phyloP scores from a whole-genome alignment of 2,113 vertebrate genomes.

The Ranitomeya imitator region DNA sequence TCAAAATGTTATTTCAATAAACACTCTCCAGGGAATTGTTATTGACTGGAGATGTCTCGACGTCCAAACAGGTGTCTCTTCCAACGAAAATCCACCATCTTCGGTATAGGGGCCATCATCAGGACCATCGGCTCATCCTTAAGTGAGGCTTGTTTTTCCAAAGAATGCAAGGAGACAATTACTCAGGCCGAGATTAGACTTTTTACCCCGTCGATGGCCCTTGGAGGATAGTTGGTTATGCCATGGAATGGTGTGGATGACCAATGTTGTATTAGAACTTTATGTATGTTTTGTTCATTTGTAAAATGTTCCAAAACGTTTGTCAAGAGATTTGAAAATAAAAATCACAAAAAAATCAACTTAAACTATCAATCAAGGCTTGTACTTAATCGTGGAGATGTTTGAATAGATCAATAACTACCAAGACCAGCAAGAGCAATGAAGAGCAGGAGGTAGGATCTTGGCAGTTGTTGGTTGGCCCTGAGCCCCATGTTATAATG shows the following conservation, averaged over 20 bases:
- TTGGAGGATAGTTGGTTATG: not conserved
- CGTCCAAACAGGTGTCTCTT: slow-evolving; percentile 48
- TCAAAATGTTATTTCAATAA: slow-evolving; percentile 50
- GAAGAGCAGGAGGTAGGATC: not conserved
- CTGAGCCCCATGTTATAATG: not conserved
- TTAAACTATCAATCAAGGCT: not conserved
- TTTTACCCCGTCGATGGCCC: not conserved
- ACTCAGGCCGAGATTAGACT: not conserved
- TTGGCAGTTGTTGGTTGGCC: not conserved
- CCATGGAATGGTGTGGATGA: not conserved
- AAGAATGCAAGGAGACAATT: not conserved
- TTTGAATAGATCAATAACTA: not conserved
- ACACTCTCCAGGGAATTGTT: slow-evolving; percentile 19
- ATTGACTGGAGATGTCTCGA: slow-evolving; percentile 9
- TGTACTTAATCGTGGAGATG: not conserved
- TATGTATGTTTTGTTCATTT: not conserved
- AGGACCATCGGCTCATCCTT: slow-evolving; percentile 34
- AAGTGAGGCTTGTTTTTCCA: slow-evolving; percentile 18
- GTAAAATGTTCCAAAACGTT: not conserved
- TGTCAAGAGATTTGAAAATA: not conserved
- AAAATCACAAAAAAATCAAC: not conserved
- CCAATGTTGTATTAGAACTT: not conserved
- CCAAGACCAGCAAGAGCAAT: not conserved
- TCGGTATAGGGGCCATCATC: not conserved
- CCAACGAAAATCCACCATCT: slow-evolving; percentile 15